phyloP scores from a whole-genome alignment of 2,888 invertebrate genomes.

The Clanis bilineata region DNA sequence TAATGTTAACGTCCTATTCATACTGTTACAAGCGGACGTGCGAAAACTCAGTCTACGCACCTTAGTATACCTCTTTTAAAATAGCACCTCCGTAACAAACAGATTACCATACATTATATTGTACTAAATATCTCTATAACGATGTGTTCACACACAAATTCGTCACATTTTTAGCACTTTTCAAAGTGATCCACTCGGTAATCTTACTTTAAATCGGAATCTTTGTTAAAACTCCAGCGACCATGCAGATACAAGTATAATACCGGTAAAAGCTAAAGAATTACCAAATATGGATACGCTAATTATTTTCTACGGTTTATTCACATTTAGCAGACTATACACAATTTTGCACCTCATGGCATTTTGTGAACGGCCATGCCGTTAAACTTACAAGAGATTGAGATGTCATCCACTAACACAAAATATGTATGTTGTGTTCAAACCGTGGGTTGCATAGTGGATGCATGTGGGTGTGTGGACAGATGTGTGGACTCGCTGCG shows the following conservation, averaged over 20 bases:
- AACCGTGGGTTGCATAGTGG: constrained; percentile 55
- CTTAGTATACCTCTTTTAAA: constrained; percentile 67
- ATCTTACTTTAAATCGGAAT: background rate
- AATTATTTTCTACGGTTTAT: background rate
- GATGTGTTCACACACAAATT: background rate
- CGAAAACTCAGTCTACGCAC: constrained; percentile 51
- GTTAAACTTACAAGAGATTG: background rate
- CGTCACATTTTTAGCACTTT: background rate
- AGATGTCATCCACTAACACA: background rate
- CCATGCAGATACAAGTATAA: constrained; percentile 16
- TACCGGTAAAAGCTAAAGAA: constrained; percentile 16
- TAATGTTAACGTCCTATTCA: background rate
- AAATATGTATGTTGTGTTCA: constrained; percentile 30
- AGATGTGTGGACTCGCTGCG: constrained; percentile 87
- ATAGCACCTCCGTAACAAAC: constrained; percentile 71
- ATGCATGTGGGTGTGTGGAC: constrained; percentile 42
- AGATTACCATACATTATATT: constrained; percentile 49
- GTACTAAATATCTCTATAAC: constrained; percentile 39
- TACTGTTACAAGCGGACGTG: constrained; percentile 49
- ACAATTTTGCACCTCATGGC: background rate
- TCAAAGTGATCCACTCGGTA: background rate
- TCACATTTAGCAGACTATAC: background rate
- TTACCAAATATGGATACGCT: background rate
- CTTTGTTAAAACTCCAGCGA: constrained; percentile 16
- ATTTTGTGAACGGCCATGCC: background rate